Percentiles rank a stretch among this genome's conserved stretches.
phyloP scores from a whole-genome alignment of 92 coral and sea anemone genomes.

The Porites divaricata region DNA sequence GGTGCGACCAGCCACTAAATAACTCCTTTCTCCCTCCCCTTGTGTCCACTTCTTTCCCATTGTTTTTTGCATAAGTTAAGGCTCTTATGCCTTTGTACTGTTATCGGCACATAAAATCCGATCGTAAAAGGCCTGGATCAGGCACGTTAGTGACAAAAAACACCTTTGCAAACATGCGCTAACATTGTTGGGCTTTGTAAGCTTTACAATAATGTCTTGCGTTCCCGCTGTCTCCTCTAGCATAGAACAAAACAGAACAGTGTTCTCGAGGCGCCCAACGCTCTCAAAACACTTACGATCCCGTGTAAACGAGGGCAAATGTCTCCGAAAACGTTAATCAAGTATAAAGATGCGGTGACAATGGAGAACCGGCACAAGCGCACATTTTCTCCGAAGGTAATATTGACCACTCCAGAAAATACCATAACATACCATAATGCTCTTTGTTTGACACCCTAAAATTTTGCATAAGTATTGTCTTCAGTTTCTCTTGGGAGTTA shows the following conservation, averaged over 20 bases:
- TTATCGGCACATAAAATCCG: constrained; percentile 34
- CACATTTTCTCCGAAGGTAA: constrained; percentile 1
- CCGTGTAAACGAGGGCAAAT: constrained; percentile 30
- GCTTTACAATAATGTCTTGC: constrained; percentile 17
- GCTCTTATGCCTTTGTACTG: background rate
- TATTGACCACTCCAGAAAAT: too few relatives aligned
- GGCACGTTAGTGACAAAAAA: constrained; percentile 42
- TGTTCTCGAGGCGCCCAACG: constrained; percentile 38
- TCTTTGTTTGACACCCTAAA: too few relatives aligned
- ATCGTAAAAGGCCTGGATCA: constrained; percentile 45
- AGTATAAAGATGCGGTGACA: constrained; percentile 25
- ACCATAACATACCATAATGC: too few relatives aligned
- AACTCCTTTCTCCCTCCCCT: constrained; percentile 23
- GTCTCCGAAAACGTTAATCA: constrained; percentile 21
- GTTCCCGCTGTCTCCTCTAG: background rate
- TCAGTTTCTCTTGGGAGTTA: too few relatives aligned
- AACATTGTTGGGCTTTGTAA: constrained; percentile 28
- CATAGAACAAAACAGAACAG: constrained; percentile 47
- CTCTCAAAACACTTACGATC: constrained; percentile 11
- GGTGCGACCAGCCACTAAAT: background rate
- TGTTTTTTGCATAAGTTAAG: constrained; percentile 29
- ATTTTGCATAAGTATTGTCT: too few relatives aligned
- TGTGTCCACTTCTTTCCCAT: too few relatives aligned
- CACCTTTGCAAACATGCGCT: constrained; percentile 22
- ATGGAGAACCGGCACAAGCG: constrained; percentile 14